Base-by-base conservation (phyloP, 2,113 vertebrate species). In the Scartelaos histophorus region DNA sequence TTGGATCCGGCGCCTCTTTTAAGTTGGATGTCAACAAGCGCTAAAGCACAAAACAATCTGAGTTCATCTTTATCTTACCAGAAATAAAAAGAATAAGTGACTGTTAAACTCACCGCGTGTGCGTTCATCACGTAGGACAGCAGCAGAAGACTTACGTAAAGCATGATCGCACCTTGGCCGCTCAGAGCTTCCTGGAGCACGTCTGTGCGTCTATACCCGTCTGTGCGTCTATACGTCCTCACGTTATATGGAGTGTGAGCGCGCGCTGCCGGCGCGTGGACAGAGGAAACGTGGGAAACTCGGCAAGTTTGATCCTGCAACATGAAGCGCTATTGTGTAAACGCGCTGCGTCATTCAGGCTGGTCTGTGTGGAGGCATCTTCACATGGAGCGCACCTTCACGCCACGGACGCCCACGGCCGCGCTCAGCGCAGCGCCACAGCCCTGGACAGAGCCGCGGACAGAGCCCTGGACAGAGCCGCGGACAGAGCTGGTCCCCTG, bases 281-380 rank as follows among this genome's bases (percentile, higher is more conserved):
- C 85, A 85, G 78, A 57, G 83, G 83, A 84, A 61, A 83, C 68
- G 64, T 78, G 78, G 79, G 78, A 86, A 81, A 86, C 69, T 70
- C 85, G 85, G 80, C 87, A 84, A 75, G 88, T 90, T 66, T 71
- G 75, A 69, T 90, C 90, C 85, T 81, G 91, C 79, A 57, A 71
- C 65, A 47, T 75, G 60, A 69, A 25, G 80, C 69, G 29, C 73
- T n/a, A 64, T 80, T 88, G 85, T 87, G 88, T 88, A 80, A 88
- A 85, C 53, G 71, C 45, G 76, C 82, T 90, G 88, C 90, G 92
- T 93, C 90, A 93, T 86, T 58, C 61, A 70, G 77, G 76, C 82
- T 87, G 13, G 85, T 75, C 85, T 78, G 16, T 70, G 57, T 49
- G 13, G 70, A 81, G 81, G 84, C 78, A 85, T 85, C 78, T 57